A percentile compares a stretch with the other conserved stretches of the same genome.
phyloP scores from a whole-genome alignment of 2,888 invertebrate species.

The Pharmacophagus antenor region DNA sequence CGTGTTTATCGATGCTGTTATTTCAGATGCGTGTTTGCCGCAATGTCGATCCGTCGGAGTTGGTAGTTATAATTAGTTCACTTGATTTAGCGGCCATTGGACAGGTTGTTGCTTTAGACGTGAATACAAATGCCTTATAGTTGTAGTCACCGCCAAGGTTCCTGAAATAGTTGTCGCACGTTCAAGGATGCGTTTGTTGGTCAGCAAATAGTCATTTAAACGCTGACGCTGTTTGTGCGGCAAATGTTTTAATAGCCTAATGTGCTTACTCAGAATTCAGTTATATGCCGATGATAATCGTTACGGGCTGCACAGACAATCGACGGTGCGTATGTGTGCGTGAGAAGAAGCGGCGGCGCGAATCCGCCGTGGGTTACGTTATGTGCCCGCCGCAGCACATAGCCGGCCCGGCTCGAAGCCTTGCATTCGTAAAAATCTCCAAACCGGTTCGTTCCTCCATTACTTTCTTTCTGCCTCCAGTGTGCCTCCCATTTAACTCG shows the following conservation, averaged over 20 bases:
- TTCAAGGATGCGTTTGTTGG: slow-evolving; percentile 57
- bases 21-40: slow-evolving; percentile 50
- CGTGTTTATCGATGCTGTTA: slow-evolving; percentile 54
- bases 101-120: slow-evolving; percentile 52
- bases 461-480: slow-evolving; percentile 80
- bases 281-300: slow-evolving; percentile 58
- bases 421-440: slow-evolving; percentile 81
- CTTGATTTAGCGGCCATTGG: slow-evolving; percentile 47
- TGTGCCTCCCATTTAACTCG: slow-evolving; percentile 80
- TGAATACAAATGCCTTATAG: slow-evolving; percentile 6
- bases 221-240: slow-evolving; percentile 37
- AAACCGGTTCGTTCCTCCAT: slow-evolving; percentile 80
- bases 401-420: slow-evolving; percentile 66
- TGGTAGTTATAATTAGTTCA: slow-evolving; percentile 42
- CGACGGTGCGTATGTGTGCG: slow-evolving; percentile 51
- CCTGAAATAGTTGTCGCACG: slow-evolving; percentile 57
- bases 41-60: slow-evolving; percentile 55
- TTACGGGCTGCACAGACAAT: slow-evolving; percentile 48
- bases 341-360: slow-evolving; percentile 70
- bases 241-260: slow-evolving; percentile 29
- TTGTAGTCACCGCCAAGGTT: slow-evolving; percentile 34
- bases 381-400: slow-evolving; percentile 71
- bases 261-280: slow-evolving; percentile 25
- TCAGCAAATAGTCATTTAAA: slow-evolving; percentile 57
- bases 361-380: slow-evolving; percentile 72